Conservation (phyloP, 2,797 vertebrate species). For the Myotis myotis region DNA sequence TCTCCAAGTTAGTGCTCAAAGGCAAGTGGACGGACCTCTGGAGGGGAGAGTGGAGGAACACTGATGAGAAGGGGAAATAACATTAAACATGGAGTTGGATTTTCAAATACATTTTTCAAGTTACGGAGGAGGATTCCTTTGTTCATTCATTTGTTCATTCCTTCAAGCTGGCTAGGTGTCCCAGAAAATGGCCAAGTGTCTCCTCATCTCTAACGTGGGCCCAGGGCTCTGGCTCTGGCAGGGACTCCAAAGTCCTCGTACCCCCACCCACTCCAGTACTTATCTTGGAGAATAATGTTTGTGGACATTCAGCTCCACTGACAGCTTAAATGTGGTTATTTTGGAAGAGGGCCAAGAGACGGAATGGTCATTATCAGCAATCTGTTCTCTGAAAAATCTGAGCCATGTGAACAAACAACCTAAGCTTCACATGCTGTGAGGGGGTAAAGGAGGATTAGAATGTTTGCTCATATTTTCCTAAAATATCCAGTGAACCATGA, state of each 20-base stretch:
- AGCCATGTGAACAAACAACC: neutral
- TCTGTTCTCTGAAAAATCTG: slow-evolving; percentile 24
- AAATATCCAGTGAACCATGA: slow-evolving; percentile 69
- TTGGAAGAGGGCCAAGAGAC: neutral
- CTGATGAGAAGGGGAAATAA: neutral
- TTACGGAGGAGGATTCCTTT: neutral
- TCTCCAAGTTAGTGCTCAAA: neutral
- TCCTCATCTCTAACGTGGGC: neutral
- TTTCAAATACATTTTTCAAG: neutral
- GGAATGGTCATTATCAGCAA: neutral
- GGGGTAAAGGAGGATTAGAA: slow-evolving; percentile 55
- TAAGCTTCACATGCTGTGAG: neutral
- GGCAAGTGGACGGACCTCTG: neutral
- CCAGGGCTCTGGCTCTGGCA: neutral
- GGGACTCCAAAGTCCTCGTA: neutral
- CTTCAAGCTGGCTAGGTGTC: neutral
- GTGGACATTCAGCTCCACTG: neutral
- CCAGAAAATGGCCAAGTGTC: neutral
- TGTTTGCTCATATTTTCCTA: slow-evolving; percentile 75
- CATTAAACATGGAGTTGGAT: neutral
- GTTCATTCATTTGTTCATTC: neutral
- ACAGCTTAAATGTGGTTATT: neutral
- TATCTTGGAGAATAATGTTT: neutral
- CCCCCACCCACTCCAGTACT: neutral
- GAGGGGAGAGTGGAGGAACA: neutral